Conservation (phyloP, 2,797 vertebrate genomes). For the Leucoraja ocellata region DNA sequence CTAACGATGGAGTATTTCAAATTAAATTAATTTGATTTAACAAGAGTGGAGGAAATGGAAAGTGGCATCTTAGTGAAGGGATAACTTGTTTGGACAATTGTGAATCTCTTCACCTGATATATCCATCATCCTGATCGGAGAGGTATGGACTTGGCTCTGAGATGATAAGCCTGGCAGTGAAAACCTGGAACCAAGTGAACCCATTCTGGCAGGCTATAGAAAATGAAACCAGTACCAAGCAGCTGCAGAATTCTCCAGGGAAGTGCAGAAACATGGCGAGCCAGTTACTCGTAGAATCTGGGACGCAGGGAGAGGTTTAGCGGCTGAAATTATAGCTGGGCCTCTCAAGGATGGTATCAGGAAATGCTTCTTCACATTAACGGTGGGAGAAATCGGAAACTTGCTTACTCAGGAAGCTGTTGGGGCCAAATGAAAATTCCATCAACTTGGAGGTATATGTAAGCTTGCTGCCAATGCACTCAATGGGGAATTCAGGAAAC, state of each 20-base stretch:
- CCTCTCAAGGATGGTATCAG: neutral
- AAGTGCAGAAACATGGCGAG: neutral
- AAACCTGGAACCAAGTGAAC: neutral
- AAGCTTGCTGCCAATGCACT: neutral
- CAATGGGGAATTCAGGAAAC: neutral
- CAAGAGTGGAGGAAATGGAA: neutral
- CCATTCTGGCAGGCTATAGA: neutral
- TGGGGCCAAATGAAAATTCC: neutral
- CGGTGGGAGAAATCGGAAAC: neutral
- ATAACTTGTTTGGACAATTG: neutral
- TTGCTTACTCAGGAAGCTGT: neutral
- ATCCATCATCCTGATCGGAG: neutral
- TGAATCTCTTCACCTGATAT: neutral
- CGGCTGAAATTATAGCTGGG: neutral
- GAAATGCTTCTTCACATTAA: neutral
- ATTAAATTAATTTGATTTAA: constrained; percentile 8
- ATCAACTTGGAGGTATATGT: neutral
- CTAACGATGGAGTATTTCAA: neutral
- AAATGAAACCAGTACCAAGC: neutral
- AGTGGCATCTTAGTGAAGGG: neutral
- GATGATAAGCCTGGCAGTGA: neutral
- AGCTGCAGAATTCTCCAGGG: neutral
- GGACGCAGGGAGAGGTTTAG: neutral
- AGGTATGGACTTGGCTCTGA: neutral
- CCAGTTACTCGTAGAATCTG: neutral